Base-by-base conservation (phyloP, 2,888 invertebrate species). In the Ennomos fuscantarius region DNA sequence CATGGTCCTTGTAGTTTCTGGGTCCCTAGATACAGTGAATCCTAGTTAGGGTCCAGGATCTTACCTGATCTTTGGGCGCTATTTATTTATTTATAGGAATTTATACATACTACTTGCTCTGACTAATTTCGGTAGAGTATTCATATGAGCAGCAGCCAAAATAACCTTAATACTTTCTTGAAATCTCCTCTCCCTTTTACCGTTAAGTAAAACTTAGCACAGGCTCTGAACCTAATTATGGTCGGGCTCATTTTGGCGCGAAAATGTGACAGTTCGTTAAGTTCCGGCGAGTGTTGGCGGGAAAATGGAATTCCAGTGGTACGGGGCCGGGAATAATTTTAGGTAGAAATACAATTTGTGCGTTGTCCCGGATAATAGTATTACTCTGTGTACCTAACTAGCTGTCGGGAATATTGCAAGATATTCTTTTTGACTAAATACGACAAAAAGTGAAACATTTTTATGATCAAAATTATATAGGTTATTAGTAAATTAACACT, bases 221-320 rank as follows among this genome's bases (percentile, higher is more conserved):
- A 66, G 67, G 74, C 68, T 61, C 71, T 66, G 69, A 82, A 84
- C 78, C 74, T 82, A 82, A 86, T 87, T 84, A 87, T 77, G 78
- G 77, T 65, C 65, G 65, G 73, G 73, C 77, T 81, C 83, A 83
- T 86, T 86, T 86, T 79, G 81, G 78, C 78, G 82, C 75, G 76
- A 81, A 84, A 81, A 82, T 84, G 80, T 83, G 84, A 82, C 87
- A 86, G 87, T 87, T 87, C 86, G 87, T 87, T 87, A 87, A 80
- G 62, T 70, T 69, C 73, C 70, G 69, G 71, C 75, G 68, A 72
- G 73, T 74, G 69, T 72, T 70, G 69, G 72, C 66, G 69, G 69
- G 69, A 70, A 73, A 78, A 77, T 78, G 76, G 73, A 72, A 80
- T 76, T 75, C 49, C 41, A 47, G 34, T 32, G 57, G 57, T 51